Evolutionary conservation across 1,140 invertebrate species (phyloP).

Genomic region (Penaeus japonicus): DNA sequence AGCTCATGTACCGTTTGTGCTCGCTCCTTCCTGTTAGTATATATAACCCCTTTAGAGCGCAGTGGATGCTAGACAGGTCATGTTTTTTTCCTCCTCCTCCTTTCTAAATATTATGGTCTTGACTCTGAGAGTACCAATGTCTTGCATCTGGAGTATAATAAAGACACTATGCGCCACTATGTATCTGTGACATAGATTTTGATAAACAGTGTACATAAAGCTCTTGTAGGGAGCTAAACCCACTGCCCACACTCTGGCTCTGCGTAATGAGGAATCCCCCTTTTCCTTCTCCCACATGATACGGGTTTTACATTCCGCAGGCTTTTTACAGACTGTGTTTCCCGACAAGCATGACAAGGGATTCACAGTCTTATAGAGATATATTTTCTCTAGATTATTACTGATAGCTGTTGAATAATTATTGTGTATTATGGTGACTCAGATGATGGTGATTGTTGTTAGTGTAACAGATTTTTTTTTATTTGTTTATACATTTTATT

Average conservation of each 20-base stretch:
- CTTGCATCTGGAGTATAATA: background rate
- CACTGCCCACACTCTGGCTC: background rate
- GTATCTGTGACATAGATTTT: background rate
- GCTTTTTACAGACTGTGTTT: slow-evolving; percentile 22
- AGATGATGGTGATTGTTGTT: background rate
- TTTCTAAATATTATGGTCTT: background rate
- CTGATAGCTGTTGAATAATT: background rate
- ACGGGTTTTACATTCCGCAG: background rate
- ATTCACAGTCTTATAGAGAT: slow-evolving; percentile 9
- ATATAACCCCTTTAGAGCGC: background rate
- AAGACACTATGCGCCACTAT: background rate
- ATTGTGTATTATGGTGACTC: background rate
- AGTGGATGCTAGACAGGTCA: slow-evolving; percentile 4
- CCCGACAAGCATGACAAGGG: slow-evolving; percentile 3
- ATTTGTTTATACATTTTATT: background rate
- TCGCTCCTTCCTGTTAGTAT: background rate
- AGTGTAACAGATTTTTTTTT: background rate
- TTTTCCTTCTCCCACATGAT: background rate
- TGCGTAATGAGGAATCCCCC: background rate
- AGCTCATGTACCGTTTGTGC: background rate
- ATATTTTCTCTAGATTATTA: slow-evolving; percentile 10
- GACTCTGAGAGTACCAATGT: background rate
- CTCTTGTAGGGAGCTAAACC: background rate
- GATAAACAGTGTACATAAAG: background rate
- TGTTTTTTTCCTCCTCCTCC: background rate